A percentile compares a stretch with the other conserved stretches of the same genome.
phyloP scores from a whole-genome alignment of 92 coral and sea anemone genomes.

The Porites divaricata region DNA sequence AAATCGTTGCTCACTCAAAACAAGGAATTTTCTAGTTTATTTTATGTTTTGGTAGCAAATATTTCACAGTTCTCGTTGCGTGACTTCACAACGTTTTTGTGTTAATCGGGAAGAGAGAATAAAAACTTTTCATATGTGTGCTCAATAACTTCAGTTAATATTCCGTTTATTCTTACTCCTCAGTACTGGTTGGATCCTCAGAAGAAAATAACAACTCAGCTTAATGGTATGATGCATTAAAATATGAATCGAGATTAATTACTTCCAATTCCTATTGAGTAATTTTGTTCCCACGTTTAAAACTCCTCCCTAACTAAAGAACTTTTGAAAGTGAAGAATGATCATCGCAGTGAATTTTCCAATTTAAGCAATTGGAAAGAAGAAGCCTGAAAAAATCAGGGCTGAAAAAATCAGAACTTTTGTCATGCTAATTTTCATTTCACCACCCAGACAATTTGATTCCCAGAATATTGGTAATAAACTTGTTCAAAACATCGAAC shows the following conservation, averaged over 20 bases:
- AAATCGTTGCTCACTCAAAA: neutral
- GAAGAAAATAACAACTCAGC: slow-evolving; percentile 91
- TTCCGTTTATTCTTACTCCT: slow-evolving; percentile 13
- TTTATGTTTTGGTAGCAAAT: neutral
- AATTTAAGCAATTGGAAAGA: too few species aligned
- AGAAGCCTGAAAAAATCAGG: too few species aligned
- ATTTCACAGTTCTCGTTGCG: neutral
- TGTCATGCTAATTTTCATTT: slow-evolving; percentile 16
- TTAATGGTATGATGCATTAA: slow-evolving; percentile 69
- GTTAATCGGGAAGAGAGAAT: neutral
- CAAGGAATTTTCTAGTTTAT: slow-evolving; percentile 13
- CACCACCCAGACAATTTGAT: neutral
- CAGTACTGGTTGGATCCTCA: slow-evolving; percentile 96
- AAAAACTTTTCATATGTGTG: neutral
- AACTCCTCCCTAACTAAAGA: neutral
- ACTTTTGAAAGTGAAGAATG: too few species aligned
- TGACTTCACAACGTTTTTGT: neutral
- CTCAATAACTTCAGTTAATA: neutral
- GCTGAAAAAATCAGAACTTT: too few species aligned
- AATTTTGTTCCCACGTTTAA: slow-evolving; percentile 26
- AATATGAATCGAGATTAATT: neutral
- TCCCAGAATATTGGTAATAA: too few species aligned
- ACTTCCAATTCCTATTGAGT: neutral
- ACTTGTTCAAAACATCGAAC: too few species aligned
- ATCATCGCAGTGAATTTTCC: too few species aligned